These are phyloP conservation scores for Apotomis capreana DNA, from an alignment of 2,888 invertebrate species.

Conservation along the genomic window DNA sequence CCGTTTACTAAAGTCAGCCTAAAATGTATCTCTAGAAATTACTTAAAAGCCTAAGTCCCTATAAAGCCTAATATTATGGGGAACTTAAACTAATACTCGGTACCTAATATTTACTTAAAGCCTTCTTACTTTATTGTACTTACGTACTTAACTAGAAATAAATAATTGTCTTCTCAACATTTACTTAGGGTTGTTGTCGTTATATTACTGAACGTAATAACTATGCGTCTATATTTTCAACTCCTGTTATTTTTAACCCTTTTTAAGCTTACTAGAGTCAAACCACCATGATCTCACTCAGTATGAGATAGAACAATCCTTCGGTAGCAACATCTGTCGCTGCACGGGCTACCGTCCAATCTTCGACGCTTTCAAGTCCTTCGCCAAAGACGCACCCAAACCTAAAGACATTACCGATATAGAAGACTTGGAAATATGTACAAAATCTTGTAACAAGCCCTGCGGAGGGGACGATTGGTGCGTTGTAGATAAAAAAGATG, in stretches of 20 bases:
- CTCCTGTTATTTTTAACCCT: neutral
- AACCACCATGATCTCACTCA: constrained; percentile 74
- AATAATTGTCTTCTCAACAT: too few relatives aligned
- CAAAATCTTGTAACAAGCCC: constrained; percentile 44
- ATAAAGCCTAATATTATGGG: too few relatives aligned
- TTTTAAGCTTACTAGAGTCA: constrained; percentile 66
- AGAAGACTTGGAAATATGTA: constrained; percentile 57
- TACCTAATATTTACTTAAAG: too few relatives aligned
- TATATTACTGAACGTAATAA: too few relatives aligned
- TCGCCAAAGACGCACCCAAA: constrained; percentile 74
- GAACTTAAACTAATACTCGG: too few relatives aligned
- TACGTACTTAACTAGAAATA: too few relatives aligned
- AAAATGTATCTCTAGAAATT: neutral
- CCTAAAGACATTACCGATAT: constrained; percentile 54
- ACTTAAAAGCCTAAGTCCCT: too few relatives aligned
- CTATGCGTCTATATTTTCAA: too few relatives aligned
- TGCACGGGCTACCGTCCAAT: constrained; percentile 88
- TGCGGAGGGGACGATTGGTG: constrained; percentile 60
- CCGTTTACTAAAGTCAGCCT: neutral
- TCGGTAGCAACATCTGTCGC: constrained; percentile 88
- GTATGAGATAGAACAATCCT: constrained; percentile 86
- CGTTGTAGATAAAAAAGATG: constrained; percentile 51
- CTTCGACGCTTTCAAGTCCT: constrained; percentile 84
- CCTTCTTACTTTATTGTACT: too few relatives aligned
- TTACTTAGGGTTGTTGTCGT: too few relatives aligned